These are phyloP conservation scores for Cyanoliseus patagonus DNA, from an alignment of 2,113 vertebrate species.

Conservation along the genomic window DNA sequence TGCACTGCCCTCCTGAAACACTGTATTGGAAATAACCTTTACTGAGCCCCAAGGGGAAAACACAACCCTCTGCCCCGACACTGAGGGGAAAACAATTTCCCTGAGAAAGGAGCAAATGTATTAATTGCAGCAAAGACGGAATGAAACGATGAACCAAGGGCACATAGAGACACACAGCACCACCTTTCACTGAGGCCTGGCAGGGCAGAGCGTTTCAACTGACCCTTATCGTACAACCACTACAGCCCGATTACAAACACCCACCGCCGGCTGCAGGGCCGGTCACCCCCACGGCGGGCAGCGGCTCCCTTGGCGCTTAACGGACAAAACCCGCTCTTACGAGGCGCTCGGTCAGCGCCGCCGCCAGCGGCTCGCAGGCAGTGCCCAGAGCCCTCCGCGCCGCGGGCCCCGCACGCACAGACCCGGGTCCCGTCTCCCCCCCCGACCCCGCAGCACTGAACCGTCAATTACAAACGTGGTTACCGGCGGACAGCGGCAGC, in stretches of 20 bases:
- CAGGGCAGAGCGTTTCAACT: background rate
- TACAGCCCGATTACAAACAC: background rate
- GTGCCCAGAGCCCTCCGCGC: background rate
- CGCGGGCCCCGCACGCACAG: background rate
- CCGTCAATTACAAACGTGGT: background rate
- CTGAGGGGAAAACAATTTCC: background rate
- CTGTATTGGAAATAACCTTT: background rate
- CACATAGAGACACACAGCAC: background rate
- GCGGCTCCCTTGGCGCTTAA: background rate
- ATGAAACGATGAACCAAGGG: background rate
- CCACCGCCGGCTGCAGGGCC: background rate
- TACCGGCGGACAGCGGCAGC: background rate
- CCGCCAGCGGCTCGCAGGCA: background rate
- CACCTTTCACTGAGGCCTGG: background rate
- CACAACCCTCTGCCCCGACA: accelerated
- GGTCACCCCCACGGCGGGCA: background rate
- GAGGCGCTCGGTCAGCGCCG: background rate
- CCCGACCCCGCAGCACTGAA: background rate
- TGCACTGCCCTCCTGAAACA: background rate
- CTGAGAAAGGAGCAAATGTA: accelerated
- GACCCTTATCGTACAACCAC: background rate
- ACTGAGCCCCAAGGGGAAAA: background rate
- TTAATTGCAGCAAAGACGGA: background rate
- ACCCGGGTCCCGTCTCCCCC: background rate
- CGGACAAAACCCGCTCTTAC: background rate